Base-by-base conservation (phyloP, 2,888 invertebrate genomes). In the Crepidodera aurea region DNA sequence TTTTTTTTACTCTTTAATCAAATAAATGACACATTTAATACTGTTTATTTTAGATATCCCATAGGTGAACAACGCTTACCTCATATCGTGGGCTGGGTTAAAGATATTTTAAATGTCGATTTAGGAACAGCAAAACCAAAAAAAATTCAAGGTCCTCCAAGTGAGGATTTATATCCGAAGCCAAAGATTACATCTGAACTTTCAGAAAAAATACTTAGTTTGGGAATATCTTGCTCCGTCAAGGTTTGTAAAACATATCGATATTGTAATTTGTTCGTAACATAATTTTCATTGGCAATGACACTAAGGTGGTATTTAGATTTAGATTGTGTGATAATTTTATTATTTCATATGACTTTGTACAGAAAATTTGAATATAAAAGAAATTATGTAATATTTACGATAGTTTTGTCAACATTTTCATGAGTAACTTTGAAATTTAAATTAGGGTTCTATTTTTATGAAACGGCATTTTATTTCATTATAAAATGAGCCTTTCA, bases 51-150 rank as follows among this genome's bases (percentile, higher is more conserved):
- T 29, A 72, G 94, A 77, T 95, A 95, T 81, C 86, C 91, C 1
- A 87, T 95, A 61, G 90, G 88, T 3, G 88, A 87, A 29, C 82
- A 88, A 53, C 81, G 84, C 0, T 81, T 98, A 67, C 96, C 96
- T 0, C 85, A 89, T 71, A 88, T 98, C 65, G 86, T 88, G 10
- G 84, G 88, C 68, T 98, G 94, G 93, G 94, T 93, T 18, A 81
- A 84, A 53, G 84, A 87, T 2, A 88, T 86, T 10, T 86, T 98
- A 63, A 87, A 91, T 42, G 82, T 94, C 15, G 85, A 89, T 62
- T 70, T 91, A 1, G 76, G 78, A 0, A 78, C 82, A 1, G 27
- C 18, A 10, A 79, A 82, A 8, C 78, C 82, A 8, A 77, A 82
- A 5, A 85, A 90, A 69, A 75, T 85, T 1, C 69, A 86, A 50